Percentiles rank a stretch among this genome's conserved stretches.
Evolutionary conservation across 2,888 invertebrate species (phyloP).

Genomic region (Coenonympha glycerion): DNA sequence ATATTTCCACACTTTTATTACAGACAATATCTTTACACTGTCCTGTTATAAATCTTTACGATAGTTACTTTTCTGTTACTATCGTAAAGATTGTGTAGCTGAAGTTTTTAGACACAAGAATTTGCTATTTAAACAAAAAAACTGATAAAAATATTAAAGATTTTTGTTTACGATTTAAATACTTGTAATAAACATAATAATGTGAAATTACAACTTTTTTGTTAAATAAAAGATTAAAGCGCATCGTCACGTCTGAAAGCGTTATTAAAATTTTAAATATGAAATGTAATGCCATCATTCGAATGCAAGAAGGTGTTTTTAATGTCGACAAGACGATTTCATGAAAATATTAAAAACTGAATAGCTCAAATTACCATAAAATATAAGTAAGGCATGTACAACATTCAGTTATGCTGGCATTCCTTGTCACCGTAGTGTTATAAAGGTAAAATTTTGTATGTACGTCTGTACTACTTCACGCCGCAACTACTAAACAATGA

Average conservation of each 20-base stretch:
- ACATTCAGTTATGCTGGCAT: neutral
- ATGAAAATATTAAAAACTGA: conserved; percentile 22
- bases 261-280: conserved; percentile 53
- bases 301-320: conserved; percentile 47
- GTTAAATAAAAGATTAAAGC: conserved; percentile 44
- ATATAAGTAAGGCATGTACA: neutral
- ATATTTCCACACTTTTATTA: too few species aligned
- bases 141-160: too few species aligned
- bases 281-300: conserved; percentile 58
- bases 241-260: conserved; percentile 37
- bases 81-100: too few species aligned
- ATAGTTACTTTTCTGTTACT: too few species aligned
- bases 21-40: too few species aligned
- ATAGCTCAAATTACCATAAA: conserved; percentile 20
- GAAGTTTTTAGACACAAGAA: too few species aligned
- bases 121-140: too few species aligned
- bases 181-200: too few species aligned
- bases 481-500: too few species aligned
- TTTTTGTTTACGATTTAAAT: too few species aligned
- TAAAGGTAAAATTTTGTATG: neutral
- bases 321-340: conserved; percentile 36
- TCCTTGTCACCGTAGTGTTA: neutral
- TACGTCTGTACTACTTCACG: too few species aligned
- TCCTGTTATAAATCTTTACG: too few species aligned
- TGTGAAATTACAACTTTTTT: conserved; percentile 30